Evolutionary conservation across 2,888 invertebrate species (phyloP).

Genomic region (Magallana nippona): DNA sequence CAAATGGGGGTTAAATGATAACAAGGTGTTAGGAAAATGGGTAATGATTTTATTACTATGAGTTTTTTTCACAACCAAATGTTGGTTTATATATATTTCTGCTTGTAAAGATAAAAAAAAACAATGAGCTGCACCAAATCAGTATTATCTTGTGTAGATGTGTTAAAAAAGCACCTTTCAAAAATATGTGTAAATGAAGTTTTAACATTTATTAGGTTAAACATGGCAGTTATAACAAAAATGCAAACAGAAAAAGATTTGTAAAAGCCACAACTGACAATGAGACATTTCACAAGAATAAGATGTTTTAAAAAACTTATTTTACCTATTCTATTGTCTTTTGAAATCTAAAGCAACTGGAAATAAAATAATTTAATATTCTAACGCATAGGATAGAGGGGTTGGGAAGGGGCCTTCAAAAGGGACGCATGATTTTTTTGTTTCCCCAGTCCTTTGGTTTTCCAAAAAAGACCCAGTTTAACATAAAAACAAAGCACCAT

Average conservation of each 20-base stretch:
- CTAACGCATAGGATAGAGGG: not conserved
- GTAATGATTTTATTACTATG: constrained; percentile 16
- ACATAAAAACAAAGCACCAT: constrained; percentile 41
- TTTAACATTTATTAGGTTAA: not conserved
- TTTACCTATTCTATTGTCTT: not conserved
- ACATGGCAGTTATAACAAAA: constrained; percentile 30
- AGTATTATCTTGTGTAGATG: not conserved
- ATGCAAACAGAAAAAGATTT: constrained; percentile 7
- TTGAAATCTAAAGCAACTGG: not conserved
- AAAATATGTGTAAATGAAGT: constrained; percentile 33
- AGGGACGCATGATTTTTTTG: not conserved
- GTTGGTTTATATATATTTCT: not conserved
- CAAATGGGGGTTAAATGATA: not conserved
- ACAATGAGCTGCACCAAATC: constrained; percentile 26
- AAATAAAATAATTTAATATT: not conserved
- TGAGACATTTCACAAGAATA: not conserved
- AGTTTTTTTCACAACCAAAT: constrained; percentile 11
- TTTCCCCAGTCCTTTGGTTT: constrained; percentile 43
- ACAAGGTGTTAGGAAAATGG: not conserved
- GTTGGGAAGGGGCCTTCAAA: not conserved
- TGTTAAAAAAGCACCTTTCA: constrained; percentile 28
- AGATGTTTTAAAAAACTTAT: not conserved
- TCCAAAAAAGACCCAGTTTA: constrained; percentile 16
- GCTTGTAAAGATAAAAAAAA: constrained; percentile 7
- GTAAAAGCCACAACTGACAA: constrained; percentile 35